phyloP scores from a whole-genome alignment of 2,113 vertebrate genomes.

The Nycticryphes semicollaris region DNA sequence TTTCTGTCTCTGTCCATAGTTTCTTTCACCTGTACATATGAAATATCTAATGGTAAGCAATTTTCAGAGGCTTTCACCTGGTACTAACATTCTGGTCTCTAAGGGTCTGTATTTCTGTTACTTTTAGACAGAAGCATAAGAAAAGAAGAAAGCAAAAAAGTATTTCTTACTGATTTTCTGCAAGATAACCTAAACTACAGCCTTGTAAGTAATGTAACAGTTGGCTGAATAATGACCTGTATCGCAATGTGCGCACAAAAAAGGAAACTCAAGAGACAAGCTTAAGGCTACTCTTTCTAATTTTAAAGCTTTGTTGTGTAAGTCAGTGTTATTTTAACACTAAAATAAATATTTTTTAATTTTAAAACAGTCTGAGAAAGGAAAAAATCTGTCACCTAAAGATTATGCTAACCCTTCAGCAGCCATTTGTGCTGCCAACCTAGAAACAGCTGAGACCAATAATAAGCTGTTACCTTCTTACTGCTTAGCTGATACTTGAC shows the following conservation, averaged over 20 bases:
- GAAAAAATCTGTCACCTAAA: neutral
- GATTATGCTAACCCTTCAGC: neutral
- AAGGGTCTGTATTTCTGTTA: neutral
- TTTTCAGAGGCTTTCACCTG: neutral
- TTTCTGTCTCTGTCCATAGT: neutral
- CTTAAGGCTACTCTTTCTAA: neutral
- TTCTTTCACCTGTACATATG: neutral
- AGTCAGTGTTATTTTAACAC: neutral
- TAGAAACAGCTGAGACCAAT: neutral
- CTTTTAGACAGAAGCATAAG: neutral
- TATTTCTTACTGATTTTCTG: neutral
- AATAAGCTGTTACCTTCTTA: neutral
- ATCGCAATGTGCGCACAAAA: neutral
- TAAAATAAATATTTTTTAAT: neutral
- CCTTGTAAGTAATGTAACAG: neutral
- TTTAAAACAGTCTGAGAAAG: neutral
- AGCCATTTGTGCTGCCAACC: neutral
- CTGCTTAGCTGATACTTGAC: neutral
- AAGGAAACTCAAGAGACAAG: neutral
- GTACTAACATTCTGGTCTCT: neutral
- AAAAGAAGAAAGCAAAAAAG: neutral
- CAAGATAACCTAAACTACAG: neutral
- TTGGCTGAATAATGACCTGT: neutral
- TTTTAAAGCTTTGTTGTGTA: neutral
- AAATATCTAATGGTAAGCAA: neutral